Conservation (phyloP, 2,797 vertebrate species). For the Valencia hispanica region DNA sequence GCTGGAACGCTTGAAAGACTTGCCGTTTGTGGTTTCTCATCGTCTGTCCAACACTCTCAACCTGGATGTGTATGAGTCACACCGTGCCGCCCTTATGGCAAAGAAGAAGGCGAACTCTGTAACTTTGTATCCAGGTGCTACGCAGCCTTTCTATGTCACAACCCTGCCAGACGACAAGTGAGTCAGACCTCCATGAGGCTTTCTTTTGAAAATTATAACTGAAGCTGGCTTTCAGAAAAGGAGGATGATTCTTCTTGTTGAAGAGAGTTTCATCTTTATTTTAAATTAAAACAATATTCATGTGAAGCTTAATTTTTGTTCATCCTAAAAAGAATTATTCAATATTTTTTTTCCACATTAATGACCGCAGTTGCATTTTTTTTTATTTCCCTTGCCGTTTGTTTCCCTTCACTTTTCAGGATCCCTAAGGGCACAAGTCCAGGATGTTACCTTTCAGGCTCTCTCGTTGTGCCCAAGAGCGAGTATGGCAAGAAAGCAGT, state of each 20-base stretch:
- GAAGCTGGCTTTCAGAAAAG: neutral
- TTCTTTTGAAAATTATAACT: neutral
- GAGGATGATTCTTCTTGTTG: too few relatives aligned
- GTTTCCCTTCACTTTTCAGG: constrained; percentile 70
- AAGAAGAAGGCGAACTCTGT: constrained; percentile 96
- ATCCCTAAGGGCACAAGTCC: constrained; percentile 95
- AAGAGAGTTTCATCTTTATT: neutral
- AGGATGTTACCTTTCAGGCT: constrained; percentile 93
- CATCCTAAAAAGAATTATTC: neutral
- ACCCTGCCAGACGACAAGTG: constrained; percentile 97
- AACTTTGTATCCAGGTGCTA: constrained; percentile 88
- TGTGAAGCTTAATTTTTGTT: neutral
- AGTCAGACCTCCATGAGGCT: constrained; percentile 52
- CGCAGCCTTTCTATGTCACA: constrained; percentile 92
- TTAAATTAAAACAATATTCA: neutral
- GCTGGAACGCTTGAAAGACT: constrained; percentile 95
- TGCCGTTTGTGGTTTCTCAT: constrained; percentile 95
- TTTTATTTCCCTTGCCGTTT: neutral
- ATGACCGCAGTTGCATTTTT: too few relatives aligned
- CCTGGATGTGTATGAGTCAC: constrained; percentile 94
- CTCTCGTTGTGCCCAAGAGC: constrained; percentile 92
- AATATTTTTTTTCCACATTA: too few relatives aligned
- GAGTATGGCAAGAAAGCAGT: constrained; percentile 99
- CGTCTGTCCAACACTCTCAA: constrained; percentile 92
- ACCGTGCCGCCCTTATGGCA: constrained; percentile 91